Evolutionary conservation across 2,888 invertebrate genomes (phyloP), one percentile per base, ranked within the genome.

Genomic region (Cremastinae sp.): DNA sequence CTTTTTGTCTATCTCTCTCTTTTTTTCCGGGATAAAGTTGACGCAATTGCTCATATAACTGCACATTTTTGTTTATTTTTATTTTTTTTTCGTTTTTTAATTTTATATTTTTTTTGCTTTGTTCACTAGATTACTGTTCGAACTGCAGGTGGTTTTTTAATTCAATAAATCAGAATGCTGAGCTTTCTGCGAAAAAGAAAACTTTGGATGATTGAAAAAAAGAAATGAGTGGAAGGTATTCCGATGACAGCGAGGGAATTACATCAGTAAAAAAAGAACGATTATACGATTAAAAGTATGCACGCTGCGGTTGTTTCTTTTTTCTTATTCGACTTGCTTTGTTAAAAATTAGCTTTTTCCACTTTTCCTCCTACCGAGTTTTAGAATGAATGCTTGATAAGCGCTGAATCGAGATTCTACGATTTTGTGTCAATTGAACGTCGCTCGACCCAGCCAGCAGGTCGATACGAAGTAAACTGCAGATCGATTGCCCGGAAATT

Each of bases 101-200:
- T n/a, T 7, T 43, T 65, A 43, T 55, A 16, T 61, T 75, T 78
- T 72, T 80, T 66, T 75, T 79, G 66, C 56, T 80, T 65, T 70
- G 68, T 74, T 72, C 64, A 71, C 72, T 78, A 82, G 79, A 80
- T 80, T 85, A 83, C 83, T 84, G 86, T 82, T 83, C 81, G 79
- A 83, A 82, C 79, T 45, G 73, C 18, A 65, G 56, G 22, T 35
- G 49, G 43, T 35, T 39, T 55, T 55, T 8, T 22, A 9, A 18
- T 51, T 64, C 39, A 9, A 45, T 28, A 56, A 35, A 49, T 49
- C 58, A 16, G 55, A 59, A 70, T 28, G 58, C 22, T 41, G 18
- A 47, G 49, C 10, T 47, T 20, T 22, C 49, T 55, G 35, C n/a
- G 28, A 35, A 18, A 47, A 43, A 35, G 35, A 43, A 45, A 41